Evolutionary conservation across 2,113 vertebrate genomes (phyloP).

Genomic region (Sinocyclocheilus rhinocerous): DNA sequence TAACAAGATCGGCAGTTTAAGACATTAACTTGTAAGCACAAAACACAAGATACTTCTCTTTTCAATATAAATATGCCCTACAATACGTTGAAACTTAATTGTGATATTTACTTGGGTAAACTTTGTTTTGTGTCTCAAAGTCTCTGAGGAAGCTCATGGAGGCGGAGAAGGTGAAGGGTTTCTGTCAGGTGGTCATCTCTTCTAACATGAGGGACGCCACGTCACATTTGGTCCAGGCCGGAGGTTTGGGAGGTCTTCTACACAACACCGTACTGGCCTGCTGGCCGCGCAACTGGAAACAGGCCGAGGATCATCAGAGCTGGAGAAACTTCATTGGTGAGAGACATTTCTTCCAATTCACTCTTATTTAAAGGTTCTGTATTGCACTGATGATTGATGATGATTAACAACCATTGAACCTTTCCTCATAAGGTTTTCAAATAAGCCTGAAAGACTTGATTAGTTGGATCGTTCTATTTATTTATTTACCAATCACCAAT

Average conservation of each 20-base stretch:
- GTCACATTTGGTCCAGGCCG: slow-evolving; percentile 95
- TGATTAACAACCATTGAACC: neutral
- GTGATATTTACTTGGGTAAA: neutral
- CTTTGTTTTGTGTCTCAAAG: slow-evolving; percentile 68
- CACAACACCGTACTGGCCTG: slow-evolving; percentile 94
- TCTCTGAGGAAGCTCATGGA: slow-evolving; percentile 95
- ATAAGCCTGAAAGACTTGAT: no score
- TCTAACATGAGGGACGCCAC: slow-evolving; percentile 92
- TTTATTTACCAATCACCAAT: no score
- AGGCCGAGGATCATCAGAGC: slow-evolving; percentile 91
- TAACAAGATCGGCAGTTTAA: no score
- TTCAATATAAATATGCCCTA: no score
- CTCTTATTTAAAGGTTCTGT: neutral
- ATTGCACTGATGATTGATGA: neutral
- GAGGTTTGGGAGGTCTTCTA: slow-evolving; percentile 93
- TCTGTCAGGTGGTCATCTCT: slow-evolving; percentile 95
- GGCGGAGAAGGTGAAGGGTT: slow-evolving; percentile 97
- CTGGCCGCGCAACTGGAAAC: slow-evolving; percentile 96
- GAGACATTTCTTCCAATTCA: neutral
- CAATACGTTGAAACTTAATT: neutral
- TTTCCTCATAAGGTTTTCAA: neutral
- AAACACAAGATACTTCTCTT: no score
- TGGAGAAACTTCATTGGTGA: slow-evolving; percentile 95
- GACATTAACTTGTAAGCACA: no score
- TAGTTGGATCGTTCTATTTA: no score